Evolutionary conservation across 1,140 invertebrate genomes (phyloP), one percentile per base, ranked within the genome.

Genomic region (Drosophila insularis): DNA sequence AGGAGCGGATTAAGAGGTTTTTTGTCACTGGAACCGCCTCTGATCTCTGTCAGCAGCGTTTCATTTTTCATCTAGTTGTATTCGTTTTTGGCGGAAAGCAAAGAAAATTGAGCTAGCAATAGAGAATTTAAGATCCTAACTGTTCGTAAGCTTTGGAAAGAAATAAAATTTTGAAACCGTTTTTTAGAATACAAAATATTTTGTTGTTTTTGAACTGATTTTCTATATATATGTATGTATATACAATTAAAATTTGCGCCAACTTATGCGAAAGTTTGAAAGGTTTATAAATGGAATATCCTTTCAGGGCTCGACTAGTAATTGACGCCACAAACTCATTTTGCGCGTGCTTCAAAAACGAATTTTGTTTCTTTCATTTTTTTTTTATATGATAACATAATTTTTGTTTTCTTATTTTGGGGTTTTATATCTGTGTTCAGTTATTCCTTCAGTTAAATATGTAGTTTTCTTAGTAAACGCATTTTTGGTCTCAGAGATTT

Each of bases 401-500:
- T 27, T 27, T 27, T 27, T 5, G 27, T 19, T 46, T 46, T 46
- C 32, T 46, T 27, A 27, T 46, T 46, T 46, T 17, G 2, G 43
- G 43, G 14, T 43, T 17, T 14, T 19, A 10, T 46, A 46, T 46
- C 17, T 46, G 43, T 46, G 14, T 21, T 50, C 21, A 50, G 10
- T 50, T 21, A 21, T 11, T 50, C 43, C 43, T 50, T 50, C 43
- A 50, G 43, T 50, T 50, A 21, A 50, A 50, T 27, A 59, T 64
- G 55, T 70, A 50, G 68, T 54, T 80, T 63, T 63, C 21, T 67
- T 78, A 78, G 70, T 87, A 89, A 87, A 87, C 84, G 84, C 84
- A 77, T 77, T 58, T 89, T 87, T 87, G 84, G 84, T 87, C 84
- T 87, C 84, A 87, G 43, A 87, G 76, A 74, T 78, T 89, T 74